Evolutionary conservation across 2,888 invertebrate genomes (phyloP), one percentile per base, ranked within the genome.

Genomic region (Stomorhina lunata): DNA sequence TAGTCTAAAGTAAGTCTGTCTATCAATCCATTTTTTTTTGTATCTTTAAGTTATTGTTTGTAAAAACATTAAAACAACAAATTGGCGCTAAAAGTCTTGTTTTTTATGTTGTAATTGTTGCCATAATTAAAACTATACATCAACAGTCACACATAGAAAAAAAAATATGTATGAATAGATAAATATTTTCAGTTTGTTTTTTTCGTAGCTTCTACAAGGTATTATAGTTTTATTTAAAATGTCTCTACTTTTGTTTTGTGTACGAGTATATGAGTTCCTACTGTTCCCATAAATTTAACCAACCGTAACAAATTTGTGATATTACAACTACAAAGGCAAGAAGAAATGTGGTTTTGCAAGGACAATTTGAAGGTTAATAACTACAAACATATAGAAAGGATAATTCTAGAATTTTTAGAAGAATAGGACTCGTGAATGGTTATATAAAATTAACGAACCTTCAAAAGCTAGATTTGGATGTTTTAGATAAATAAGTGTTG

Each of bases 71-170:
- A 32, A 65, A 59, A 72, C 79, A 79, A 86, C 86, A 85, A 87
- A 88, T 88, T 87, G 88, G 89, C 88, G 88, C 89, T 88, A 88
- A 88, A 88, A 88, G 88, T 87, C 89, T 87, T 88, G 88, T 88
- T 89, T 87, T 88, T 87, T 89, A 78, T 76, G 77, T 81, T 80
- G 81, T 84, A 81, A 80, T 84, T 84, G 79, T 80, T 81, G 76
- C 79, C 68, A 71, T 81, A 63, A 75, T 82, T 82, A 75, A 75
- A 79, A 77, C 50, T 50, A 50, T 59, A 79, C 72, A 59, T 29
- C 57, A 43, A 69, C 32, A 68, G n/a, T 40, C 32, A 57, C 20
- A 48, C 45, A 17, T 15, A 53, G 43, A 63, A 9, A 65, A 17
- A 50, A 3, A 27, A 3, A 48, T 45, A 45, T 20, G 15, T 15